Evolutionary conservation across 2,888 invertebrate genomes (phyloP), one percentile per base, ranked within the genome.

Genomic region (Priapulus caudatus): DNA sequence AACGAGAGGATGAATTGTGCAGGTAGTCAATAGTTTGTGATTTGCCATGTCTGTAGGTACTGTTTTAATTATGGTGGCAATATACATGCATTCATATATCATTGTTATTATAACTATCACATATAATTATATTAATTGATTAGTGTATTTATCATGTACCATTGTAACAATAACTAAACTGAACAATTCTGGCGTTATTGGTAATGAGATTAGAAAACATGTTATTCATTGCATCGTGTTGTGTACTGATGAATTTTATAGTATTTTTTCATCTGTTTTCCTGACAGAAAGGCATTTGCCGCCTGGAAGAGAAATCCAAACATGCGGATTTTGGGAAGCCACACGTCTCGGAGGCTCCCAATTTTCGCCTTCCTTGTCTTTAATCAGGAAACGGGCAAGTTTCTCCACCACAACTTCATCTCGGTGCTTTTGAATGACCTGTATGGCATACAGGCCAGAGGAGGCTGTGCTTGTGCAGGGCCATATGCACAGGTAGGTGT

Each of bases 401-500:
- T 85, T 67, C 78, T 90, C 1, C 91, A 91, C 69, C 86, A 90
- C 70, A 89, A 89, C 72, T 82, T 84, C 76, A 81, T 91, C 5
- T 83, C 84, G 60, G 83, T 86, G 5, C 78, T 91, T 19, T 76
- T 92, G 45, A 91, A 90, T 66, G 90, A 92, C 65, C 81, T 92
- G 21, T 91, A 89, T 68, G 91, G 91, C 0, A 86, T 92, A 51
- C 90, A 90, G 72, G 84, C 70, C 2, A 47, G 72, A 51, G 67
- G 71, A 4, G 72, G 72, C 1, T 73, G 72, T 59, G 70, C 82
- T 16, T 88, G 88, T 70, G 85, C 87, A 47, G 81, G 86, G 50
- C 82, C 84, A 51, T 89, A 90, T 66, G 86, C 86, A 2, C 82
- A 86, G n/a, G n/a, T n/a, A n/a, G n/a, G n/a, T n/a, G n/a, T n/a